Conservation (phyloP, 2,113 vertebrate genomes). For the Rana temporaria region DNA sequence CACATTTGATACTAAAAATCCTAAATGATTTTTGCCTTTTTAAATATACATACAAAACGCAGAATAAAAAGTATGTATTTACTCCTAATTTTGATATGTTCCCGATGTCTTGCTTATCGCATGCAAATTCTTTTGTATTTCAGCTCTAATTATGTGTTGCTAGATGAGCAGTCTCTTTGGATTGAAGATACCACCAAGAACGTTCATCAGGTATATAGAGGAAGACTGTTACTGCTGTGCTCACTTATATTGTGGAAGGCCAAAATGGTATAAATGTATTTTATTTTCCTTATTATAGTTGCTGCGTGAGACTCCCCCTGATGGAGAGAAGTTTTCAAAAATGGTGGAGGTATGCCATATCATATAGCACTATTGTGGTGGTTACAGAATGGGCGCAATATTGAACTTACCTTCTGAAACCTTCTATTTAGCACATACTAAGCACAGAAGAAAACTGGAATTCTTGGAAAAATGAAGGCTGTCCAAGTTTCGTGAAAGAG, state of each 20-base stretch:
- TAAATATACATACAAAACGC: too few species aligned
- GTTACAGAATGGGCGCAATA: background rate
- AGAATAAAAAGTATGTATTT: too few species aligned
- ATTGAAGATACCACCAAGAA: slow-evolving; percentile 96
- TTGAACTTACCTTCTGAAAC: background rate
- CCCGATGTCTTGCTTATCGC: too few species aligned
- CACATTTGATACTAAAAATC: too few species aligned
- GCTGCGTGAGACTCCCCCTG: slow-evolving; percentile 92
- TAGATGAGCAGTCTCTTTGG: slow-evolving; percentile 94
- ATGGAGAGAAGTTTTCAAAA: slow-evolving; percentile 91
- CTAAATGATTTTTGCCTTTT: too few species aligned
- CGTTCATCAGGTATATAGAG: slow-evolving; percentile 89
- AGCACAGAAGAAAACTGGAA: slow-evolving; percentile 99
- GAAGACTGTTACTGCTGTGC: background rate
- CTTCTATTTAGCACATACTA: slow-evolving; percentile 86
- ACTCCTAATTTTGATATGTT: too few species aligned
- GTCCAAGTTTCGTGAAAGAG: slow-evolving; percentile 97
- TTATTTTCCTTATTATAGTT: slow-evolving; percentile 72
- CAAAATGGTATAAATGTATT: too few species aligned
- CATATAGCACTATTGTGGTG: background rate
- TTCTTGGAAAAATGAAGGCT: slow-evolving; percentile 97
- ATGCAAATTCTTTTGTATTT: background rate
- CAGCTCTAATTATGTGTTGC: slow-evolving; percentile 91
- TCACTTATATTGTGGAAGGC: background rate
- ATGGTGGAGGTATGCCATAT: slow-evolving; percentile 89